Evolutionary conservation across 2,113 vertebrate species (phyloP).

Genomic region (Myiopsitta monachus): DNA sequence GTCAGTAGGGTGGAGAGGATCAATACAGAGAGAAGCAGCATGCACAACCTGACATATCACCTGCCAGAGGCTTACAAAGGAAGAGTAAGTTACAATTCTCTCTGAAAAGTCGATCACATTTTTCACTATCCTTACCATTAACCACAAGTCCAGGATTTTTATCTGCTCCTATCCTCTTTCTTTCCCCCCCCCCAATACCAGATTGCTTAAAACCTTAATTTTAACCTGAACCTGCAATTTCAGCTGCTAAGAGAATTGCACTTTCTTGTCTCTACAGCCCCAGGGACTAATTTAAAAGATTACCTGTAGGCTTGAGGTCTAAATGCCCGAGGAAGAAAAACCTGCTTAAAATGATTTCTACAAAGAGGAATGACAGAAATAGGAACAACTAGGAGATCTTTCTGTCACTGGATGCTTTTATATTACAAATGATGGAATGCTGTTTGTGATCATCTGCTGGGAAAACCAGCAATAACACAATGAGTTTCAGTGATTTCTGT

Average conservation of each 20-base stretch:
- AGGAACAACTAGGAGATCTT: background rate
- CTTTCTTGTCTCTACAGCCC: background rate
- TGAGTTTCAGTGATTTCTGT: background rate
- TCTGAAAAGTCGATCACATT: background rate
- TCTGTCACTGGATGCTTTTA: background rate
- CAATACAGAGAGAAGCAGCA: background rate
- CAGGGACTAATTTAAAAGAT: constrained; percentile 50
- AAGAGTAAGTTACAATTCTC: background rate
- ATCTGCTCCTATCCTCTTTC: background rate
- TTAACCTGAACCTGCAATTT: constrained; percentile 55
- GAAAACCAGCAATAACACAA: background rate
- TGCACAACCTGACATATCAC: background rate
- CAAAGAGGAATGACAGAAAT: background rate
- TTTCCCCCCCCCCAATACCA: background rate
- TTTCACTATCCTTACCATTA: background rate
- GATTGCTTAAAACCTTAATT: constrained; percentile 15
- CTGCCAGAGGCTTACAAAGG: background rate
- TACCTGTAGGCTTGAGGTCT: constrained; percentile 3
- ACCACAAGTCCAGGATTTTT: background rate
- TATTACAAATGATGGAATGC: background rate
- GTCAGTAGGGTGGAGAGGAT: background rate
- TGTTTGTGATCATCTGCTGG: background rate
- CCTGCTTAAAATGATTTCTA: constrained; percentile 8
- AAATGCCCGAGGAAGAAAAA: constrained; percentile 14
- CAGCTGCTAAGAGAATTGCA: constrained; percentile 38